phyloP scores from a whole-genome alignment of 2,113 vertebrate genomes.

The Castor canadensis region DNA sequence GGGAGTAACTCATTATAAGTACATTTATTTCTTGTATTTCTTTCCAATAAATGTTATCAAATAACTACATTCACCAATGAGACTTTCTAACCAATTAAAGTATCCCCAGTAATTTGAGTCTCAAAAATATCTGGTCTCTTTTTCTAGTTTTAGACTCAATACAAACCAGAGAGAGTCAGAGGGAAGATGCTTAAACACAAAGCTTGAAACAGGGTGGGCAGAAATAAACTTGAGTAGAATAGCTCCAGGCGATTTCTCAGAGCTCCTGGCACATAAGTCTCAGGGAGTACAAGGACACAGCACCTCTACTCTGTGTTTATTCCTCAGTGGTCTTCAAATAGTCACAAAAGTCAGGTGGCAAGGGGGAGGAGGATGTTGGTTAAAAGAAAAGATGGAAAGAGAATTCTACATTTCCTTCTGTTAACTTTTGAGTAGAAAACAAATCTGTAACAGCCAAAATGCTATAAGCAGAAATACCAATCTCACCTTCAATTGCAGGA shows the following conservation, averaged over 20 bases:
- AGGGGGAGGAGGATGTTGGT: neutral
- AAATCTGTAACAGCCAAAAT: neutral
- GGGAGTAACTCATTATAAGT: neutral
- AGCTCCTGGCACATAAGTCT: neutral
- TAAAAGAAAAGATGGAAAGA: neutral
- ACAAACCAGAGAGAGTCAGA: neutral
- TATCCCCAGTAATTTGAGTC: neutral
- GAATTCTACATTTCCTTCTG: neutral
- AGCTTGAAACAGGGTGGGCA: neutral
- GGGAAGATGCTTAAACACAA: neutral
- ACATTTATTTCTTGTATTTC: neutral
- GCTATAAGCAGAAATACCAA: neutral
- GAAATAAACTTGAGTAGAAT: neutral
- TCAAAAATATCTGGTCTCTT: neutral
- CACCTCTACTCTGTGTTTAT: neutral
- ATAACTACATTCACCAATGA: neutral
- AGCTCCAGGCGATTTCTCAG: neutral
- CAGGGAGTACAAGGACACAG: neutral
- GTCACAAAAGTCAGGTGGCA: neutral
- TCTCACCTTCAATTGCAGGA: neutral
- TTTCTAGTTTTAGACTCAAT: slow-evolving; percentile 4
- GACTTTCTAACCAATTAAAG: slow-evolving; percentile 9
- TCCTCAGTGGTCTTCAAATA: neutral
- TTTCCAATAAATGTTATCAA: neutral
- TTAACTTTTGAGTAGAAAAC: neutral